Percentiles rank a stretch among this genome's conserved stretches.
phyloP scores from a whole-genome alignment of 2,797 vertebrate genomes.

The Notolepis coatsorum region DNA sequence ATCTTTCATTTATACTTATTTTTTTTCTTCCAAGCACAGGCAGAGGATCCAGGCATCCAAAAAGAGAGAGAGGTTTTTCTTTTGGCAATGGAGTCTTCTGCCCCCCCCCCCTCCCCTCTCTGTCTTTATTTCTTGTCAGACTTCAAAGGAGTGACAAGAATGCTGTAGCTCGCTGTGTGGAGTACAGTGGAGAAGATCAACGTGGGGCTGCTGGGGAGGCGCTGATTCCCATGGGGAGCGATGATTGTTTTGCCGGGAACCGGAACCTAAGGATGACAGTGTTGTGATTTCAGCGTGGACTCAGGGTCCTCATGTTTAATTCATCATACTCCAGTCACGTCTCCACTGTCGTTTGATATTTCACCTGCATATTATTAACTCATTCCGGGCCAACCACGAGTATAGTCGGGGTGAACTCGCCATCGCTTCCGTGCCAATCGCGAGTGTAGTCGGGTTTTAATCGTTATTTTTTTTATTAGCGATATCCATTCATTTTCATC shows the following conservation, averaged over 20 bases:
- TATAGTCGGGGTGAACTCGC: too few relatives aligned
- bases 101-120: slow-evolving; percentile 29
- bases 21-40: slow-evolving; percentile 19
- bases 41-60: slow-evolving; percentile 51
- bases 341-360: slow-evolving; percentile 3
- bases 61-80: slow-evolving; percentile 49
- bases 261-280: slow-evolving; percentile 32
- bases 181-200: slow-evolving; percentile 24
- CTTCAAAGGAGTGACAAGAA: slow-evolving; percentile 54
- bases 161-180: slow-evolving; percentile 23
- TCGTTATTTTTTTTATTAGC: too few relatives aligned
- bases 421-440: too few relatives aligned
- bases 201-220: not conserved
- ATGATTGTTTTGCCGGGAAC: slow-evolving; percentile 4
- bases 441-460: too few relatives aligned
- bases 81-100: slow-evolving; percentile 31
- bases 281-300: slow-evolving; percentile 41
- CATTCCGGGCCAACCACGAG: too few relatives aligned
- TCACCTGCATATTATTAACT: not conserved
- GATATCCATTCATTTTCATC: too few relatives aligned
- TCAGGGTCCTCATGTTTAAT: slow-evolving; percentile 52
- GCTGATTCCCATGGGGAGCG: slow-evolving; percentile 15
- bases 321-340: slow-evolving; percentile 46
- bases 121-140: slow-evolving; percentile 51
- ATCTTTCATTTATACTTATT: too few relatives aligned